Evolutionary conservation across 2,113 vertebrate species (phyloP), one percentile per base, ranked within the genome.

Genomic region (Mola mola): DNA sequence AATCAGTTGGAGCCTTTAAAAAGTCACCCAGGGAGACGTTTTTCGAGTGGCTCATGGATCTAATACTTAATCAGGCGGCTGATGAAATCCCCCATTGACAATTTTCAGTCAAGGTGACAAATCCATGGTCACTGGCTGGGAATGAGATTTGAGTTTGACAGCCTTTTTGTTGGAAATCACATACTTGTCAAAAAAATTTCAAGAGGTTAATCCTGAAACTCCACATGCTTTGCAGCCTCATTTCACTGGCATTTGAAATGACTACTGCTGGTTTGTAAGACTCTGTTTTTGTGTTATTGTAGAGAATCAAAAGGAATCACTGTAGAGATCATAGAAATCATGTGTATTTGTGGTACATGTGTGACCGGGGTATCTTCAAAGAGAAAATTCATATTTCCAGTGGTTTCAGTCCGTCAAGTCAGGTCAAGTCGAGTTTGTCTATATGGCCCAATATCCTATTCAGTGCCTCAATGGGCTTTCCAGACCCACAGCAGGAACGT

Each of bases 361-460:
- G 52, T 64, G 58, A 67, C 36, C 12, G 42, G 61, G 61, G 44
- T 19, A 61, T 52, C 53, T 42, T 47, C 44, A 69, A 61, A 69
- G 21, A 60, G 20, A 65, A 38, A 24, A 33, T 61, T 49, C 16
- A 22, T n/a, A 16, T 60, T 72, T 55, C 10, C 64, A 36, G 16
- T 42, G 48, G 62, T 58, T 68, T 75, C 50, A 55, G 21, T 60
- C 43, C 68, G 66, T 61, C 62, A 49, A 36, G 57, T 63, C 47
- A 51, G 9, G 16, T 78, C 58, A 64, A 10, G 48, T 60, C 61
- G 63, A 56, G 55, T 65, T 56, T 67, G 62, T 82, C 75, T 72
- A 42, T 34, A 12, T 20, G 41, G 20, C 7, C 34, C 19, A 4
- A 47, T 44, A 41, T 69, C 59, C 33, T 26, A 43, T 65, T 75